phyloP scores from a whole-genome alignment of 2,797 vertebrate species.

The Glyptemys insculpta region DNA sequence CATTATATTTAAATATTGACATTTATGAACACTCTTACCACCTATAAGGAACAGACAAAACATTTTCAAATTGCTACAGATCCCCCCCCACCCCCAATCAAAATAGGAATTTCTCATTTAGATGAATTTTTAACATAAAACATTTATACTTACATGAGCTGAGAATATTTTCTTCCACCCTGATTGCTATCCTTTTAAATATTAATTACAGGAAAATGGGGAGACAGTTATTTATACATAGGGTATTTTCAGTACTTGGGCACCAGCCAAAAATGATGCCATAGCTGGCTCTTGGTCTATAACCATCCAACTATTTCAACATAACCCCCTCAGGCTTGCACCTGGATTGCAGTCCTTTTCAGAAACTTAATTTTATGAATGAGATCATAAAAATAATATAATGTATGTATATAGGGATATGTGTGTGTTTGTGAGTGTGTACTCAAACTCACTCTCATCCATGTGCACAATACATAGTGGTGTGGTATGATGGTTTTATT shows the following conservation, averaged over 20 bases:
- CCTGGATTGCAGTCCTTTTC: background rate
- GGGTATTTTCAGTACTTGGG: conserved; percentile 2
- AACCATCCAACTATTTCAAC: background rate
- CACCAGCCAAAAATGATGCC: background rate
- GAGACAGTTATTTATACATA: background rate
- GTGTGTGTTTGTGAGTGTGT: background rate
- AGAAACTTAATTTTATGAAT: background rate
- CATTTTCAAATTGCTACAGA: background rate
- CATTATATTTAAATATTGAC: background rate
- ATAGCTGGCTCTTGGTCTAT: background rate
- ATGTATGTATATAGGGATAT: fast-evolving
- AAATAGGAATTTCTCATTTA: background rate
- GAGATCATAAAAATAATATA: background rate
- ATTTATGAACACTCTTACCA: background rate
- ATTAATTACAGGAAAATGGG: background rate
- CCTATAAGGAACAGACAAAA: background rate
- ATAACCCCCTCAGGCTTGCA: background rate
- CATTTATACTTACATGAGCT: background rate
- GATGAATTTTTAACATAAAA: conserved; percentile 13
- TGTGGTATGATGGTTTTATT: background rate
- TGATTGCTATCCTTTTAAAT: conserved; percentile 35
- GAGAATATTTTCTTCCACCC: background rate
- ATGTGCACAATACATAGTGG: background rate
- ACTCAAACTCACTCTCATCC: background rate
- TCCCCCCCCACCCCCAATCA: background rate